phyloP scores from a whole-genome alignment of 2,113 vertebrate species.

The Nycticryphes semicollaris region DNA sequence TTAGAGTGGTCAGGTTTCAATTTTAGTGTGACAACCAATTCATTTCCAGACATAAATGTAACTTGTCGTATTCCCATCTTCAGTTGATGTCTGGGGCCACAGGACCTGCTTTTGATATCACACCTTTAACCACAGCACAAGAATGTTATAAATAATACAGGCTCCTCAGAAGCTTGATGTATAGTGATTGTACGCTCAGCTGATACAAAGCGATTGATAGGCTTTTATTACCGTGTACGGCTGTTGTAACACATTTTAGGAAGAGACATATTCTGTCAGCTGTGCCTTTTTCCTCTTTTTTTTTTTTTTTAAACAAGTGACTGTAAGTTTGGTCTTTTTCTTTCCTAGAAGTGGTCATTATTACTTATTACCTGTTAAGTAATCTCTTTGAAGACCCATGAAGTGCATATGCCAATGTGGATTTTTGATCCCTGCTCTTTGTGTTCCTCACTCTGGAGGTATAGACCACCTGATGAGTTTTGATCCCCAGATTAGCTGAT shows the following conservation, averaged over 20 bases:
- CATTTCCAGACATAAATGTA: background rate
- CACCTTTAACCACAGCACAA: conserved; percentile 25
- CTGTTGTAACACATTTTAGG: background rate
- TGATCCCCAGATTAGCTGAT: background rate
- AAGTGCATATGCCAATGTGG: background rate
- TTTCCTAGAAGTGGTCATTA: background rate
- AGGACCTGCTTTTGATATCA: conserved; percentile 17
- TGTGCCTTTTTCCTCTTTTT: background rate
- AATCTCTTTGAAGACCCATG: background rate
- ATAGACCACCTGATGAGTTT: background rate
- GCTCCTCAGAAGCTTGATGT: background rate
- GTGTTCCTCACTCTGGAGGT: background rate
- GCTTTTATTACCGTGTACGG: background rate
- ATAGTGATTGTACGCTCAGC: background rate
- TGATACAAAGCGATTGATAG: background rate
- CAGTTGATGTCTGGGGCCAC: background rate
- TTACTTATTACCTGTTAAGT: background rate
- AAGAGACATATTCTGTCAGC: background rate
- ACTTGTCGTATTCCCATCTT: background rate
- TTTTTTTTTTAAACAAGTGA: background rate
- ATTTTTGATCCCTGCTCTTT: background rate
- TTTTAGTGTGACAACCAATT: background rate
- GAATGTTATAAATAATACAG: background rate
- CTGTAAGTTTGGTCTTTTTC: background rate
- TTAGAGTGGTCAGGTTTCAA: background rate